These are phyloP conservation scores for Aproaerema taeniolella DNA, from an alignment of 2,888 invertebrate genomes.

Conservation along the genomic window DNA sequence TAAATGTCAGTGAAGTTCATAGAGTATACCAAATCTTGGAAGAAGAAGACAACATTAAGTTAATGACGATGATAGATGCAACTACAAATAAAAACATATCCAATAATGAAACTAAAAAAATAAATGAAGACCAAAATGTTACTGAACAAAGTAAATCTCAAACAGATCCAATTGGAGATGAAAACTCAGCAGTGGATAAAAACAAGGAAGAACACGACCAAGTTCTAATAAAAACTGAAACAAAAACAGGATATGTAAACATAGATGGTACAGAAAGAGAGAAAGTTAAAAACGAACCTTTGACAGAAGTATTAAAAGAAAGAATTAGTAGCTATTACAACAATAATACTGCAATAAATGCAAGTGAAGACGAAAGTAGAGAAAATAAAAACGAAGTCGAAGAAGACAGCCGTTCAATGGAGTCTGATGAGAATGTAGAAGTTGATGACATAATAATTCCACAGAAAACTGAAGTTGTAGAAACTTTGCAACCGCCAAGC, in stretches of 20 bases:
- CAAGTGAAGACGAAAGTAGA: constrained; percentile 22
- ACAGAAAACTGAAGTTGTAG: constrained; percentile 31
- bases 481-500: constrained; percentile 46
- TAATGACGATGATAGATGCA: constrained; percentile 60
- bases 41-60: constrained; percentile 66
- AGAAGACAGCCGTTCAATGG: neutral
- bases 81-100: constrained; percentile 32
- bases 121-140: constrained; percentile 3
- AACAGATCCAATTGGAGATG: neutral
- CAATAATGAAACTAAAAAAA: constrained; percentile 15
- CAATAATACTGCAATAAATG: constrained; percentile 26
- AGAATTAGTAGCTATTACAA: constrained; percentile 46
- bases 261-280: constrained; percentile 67
- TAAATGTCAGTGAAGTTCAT: constrained; percentile 69
- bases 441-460: constrained; percentile 63
- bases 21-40: constrained; percentile 66
- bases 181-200: neutral
- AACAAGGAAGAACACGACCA: constrained; percentile 39
- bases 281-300: constrained; percentile 46
- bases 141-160: constrained; percentile 4
- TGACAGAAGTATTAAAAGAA: constrained; percentile 54
- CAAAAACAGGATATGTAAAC: constrained; percentile 62
- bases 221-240: constrained; percentile 64
- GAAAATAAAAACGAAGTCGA: too few species aligned
- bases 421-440: constrained; percentile 33